phyloP scores from a whole-genome alignment of 2,113 vertebrate species.

The Ciconia boyciana region DNA sequence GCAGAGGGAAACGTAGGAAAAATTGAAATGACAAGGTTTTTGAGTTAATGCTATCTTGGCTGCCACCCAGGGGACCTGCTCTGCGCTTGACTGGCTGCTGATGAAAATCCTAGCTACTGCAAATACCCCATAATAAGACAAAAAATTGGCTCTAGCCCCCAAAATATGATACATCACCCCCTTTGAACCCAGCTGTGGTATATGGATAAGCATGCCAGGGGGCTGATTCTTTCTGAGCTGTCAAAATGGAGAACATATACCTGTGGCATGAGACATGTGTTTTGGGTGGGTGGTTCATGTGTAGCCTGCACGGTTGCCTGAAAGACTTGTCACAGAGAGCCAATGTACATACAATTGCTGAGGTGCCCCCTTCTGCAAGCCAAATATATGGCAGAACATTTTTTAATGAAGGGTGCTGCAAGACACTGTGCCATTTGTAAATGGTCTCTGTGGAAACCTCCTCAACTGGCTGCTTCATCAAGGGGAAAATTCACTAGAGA shows the following conservation, averaged over 20 bases:
- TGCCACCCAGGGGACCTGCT: neutral
- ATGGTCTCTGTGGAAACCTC: neutral
- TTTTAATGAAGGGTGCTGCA: neutral
- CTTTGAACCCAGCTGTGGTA: neutral
- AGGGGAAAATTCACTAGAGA: neutral
- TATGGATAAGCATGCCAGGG: neutral
- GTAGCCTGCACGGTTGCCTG: neutral
- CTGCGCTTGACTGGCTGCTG: neutral
- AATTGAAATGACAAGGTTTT: neutral
- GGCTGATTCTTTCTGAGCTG: neutral
- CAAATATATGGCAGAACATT: neutral
- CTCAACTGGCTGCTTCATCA: neutral
- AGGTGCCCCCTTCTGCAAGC: neutral
- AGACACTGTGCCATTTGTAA: neutral
- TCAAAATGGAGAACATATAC: neutral
- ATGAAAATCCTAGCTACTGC: neutral
- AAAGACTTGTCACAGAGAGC: neutral
- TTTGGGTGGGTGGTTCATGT: neutral
- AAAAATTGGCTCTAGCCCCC: neutral
- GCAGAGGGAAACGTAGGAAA: neutral
- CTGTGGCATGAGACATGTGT: neutral
- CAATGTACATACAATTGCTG: neutral
- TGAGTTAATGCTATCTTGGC: neutral
- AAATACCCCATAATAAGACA: neutral
- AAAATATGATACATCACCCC: neutral